phyloP scores from a whole-genome alignment of 2,888 invertebrate species.

The Plebejus argus region DNA sequence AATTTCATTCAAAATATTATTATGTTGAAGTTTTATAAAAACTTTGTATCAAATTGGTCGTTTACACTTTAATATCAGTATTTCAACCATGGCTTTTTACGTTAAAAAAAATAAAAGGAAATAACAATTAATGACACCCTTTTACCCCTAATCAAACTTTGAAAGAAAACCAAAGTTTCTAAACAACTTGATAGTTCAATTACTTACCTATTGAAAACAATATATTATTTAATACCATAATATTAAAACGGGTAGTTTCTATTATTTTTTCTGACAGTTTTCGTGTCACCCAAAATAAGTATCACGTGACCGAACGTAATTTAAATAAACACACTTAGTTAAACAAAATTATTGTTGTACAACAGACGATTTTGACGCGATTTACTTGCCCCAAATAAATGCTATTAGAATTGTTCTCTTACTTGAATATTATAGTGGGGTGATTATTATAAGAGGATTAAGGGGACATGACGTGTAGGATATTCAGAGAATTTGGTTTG shows the following conservation, averaged over 20 bases:
- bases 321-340: constrained; percentile 22
- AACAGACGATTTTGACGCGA: background rate
- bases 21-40: too few relatives aligned
- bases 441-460: background rate
- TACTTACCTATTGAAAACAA: background rate
- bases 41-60: too few relatives aligned
- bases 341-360: background rate
- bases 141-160: too few relatives aligned
- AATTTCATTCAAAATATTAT: too few relatives aligned
- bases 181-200: background rate
- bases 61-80: too few relatives aligned
- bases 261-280: background rate
- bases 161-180: too few relatives aligned
- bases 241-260: background rate
- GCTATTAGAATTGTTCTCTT: constrained; percentile 7
- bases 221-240: background rate
- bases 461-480: background rate
- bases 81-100: too few relatives aligned
- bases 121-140: too few relatives aligned
- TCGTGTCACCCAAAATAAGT: background rate
- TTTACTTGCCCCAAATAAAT: constrained; percentile 4
- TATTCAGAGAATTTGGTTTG: background rate
- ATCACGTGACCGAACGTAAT: constrained; percentile 10
- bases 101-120: too few relatives aligned
- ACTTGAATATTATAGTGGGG: constrained; percentile 10